Conservation (phyloP, 2,797 vertebrate genomes). For the Pagetopsis macropterus region DNA sequence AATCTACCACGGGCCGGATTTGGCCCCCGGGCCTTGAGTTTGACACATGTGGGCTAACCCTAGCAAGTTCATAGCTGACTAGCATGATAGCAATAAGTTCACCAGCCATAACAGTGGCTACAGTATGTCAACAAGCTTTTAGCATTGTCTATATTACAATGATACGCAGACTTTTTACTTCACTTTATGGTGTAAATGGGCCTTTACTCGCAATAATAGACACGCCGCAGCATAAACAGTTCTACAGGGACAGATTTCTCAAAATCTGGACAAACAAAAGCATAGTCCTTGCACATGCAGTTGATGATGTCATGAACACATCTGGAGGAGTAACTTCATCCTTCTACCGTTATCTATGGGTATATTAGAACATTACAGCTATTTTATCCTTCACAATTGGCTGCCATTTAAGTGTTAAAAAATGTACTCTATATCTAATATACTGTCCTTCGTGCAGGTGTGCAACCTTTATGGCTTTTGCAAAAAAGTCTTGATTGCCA, state of each 20-base stretch:
- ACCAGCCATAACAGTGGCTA: background rate
- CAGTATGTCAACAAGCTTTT: background rate
- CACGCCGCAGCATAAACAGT: background rate
- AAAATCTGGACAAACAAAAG: slow-evolving; percentile 10
- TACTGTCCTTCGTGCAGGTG: slow-evolving; percentile 18
- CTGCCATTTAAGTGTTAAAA: background rate
- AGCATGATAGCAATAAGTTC: background rate
- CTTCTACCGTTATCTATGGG: background rate
- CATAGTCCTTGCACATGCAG: background rate
- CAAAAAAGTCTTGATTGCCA: slow-evolving; percentile 22
- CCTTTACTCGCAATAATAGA: background rate
- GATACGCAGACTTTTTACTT: background rate
- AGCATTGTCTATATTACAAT: background rate
- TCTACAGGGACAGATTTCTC: background rate
- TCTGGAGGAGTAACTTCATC: background rate
- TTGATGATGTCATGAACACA: background rate
- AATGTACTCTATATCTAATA: background rate
- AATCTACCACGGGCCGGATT: too few relatives aligned
- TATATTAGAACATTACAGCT: background rate
- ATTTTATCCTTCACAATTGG: background rate
- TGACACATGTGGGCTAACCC: too few relatives aligned
- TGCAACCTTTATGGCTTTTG: slow-evolving; percentile 9
- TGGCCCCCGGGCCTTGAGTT: too few relatives aligned
- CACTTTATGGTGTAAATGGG: background rate
- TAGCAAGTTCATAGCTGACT: background rate